phyloP scores from a whole-genome alignment of 2,113 vertebrate genomes.

The Mesitornis unicolor region DNA sequence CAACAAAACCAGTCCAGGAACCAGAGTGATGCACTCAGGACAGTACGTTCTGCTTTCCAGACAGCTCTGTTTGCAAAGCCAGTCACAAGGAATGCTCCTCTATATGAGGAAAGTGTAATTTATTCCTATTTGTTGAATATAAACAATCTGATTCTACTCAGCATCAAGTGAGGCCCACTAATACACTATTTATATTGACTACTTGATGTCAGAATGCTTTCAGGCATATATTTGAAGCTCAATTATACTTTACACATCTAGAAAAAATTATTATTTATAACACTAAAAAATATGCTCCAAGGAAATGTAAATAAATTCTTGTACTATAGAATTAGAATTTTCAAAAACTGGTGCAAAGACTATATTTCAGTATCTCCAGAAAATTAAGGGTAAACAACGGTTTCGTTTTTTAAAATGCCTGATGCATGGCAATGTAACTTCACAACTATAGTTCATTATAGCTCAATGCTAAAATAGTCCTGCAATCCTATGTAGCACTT shows the following conservation, averaged over 20 bases:
- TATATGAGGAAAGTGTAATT: background rate
- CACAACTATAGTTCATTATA: background rate
- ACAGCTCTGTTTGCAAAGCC: background rate
- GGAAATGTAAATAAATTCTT: background rate
- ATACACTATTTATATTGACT: background rate
- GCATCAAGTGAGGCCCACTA: background rate
- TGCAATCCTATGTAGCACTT: background rate
- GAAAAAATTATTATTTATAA: background rate
- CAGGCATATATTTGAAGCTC: background rate
- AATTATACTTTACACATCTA: background rate
- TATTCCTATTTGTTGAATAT: background rate
- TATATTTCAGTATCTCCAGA: background rate
- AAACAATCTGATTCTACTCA: background rate
- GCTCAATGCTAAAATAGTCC: background rate
- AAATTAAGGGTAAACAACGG: background rate
- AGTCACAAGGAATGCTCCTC: background rate
- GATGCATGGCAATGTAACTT: background rate
- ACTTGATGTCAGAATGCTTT: background rate
- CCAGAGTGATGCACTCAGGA: background rate
- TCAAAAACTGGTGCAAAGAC: background rate
- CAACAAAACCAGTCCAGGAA: background rate
- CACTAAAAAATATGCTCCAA: background rate
- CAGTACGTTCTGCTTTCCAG: background rate
- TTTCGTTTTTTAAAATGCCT: background rate
- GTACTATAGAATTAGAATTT: background rate